Conservation (phyloP, 1,140 invertebrate genomes). For the Arion vulgaris region DNA sequence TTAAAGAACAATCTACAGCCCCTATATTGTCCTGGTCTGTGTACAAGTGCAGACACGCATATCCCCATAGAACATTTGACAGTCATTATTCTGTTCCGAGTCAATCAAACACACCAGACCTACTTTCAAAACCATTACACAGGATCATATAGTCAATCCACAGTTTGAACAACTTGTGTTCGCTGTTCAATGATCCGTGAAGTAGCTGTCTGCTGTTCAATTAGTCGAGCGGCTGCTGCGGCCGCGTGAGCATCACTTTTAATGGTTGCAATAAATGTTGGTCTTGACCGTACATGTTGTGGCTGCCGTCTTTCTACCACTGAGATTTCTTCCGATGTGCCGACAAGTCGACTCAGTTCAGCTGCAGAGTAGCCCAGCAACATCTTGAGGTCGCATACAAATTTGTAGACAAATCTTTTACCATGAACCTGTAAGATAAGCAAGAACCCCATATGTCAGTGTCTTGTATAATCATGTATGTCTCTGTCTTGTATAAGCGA, state of each 20-base stretch:
- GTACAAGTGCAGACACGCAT: too few species aligned
- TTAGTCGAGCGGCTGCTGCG: conserved; percentile 21
- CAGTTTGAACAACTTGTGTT: conserved; percentile 46
- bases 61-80: too few species aligned
- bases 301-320: conserved; percentile 64
- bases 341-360: conserved; percentile 66
- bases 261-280: conserved; percentile 42
- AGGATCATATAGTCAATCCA: conserved; percentile 11
- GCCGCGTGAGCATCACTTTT: conserved; percentile 39
- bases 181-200: conserved; percentile 44
- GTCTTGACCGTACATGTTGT: conserved; percentile 53
- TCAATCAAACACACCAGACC: too few species aligned
- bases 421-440: conserved; percentile 75
- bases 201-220: conserved; percentile 38
- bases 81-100: too few species aligned
- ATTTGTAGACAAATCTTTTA: conserved; percentile 97
- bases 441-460: too few species aligned
- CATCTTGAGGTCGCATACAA: conserved; percentile 94
- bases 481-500: too few species aligned
- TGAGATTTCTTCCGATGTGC: conserved; percentile 58
- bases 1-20: too few species aligned
- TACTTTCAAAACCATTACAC: neutral
- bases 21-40: too few species aligned
- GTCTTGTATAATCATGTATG: too few species aligned
- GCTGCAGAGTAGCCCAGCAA: conserved; percentile 69